These are phyloP conservation scores for Zele albiditarsus DNA, from an alignment of 2,888 invertebrate species.

Conservation along the genomic window DNA sequence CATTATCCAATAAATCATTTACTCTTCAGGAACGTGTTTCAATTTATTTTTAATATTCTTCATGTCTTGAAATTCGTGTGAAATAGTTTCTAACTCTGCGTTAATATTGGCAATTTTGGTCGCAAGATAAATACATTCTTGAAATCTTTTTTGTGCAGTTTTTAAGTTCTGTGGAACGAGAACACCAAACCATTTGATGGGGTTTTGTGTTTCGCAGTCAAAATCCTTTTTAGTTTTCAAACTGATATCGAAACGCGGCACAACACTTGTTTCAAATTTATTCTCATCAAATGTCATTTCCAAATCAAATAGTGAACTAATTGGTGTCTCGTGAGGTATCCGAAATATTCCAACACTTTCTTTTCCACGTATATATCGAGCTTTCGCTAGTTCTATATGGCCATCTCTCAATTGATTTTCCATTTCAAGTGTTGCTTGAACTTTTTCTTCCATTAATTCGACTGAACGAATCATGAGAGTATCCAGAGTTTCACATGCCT, in stretches of 20 bases:
- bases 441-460: conserved; percentile 83
- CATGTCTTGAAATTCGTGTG: conserved; percentile 65
- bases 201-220: conserved; percentile 75
- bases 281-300: conserved; percentile 59
- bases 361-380: conserved; percentile 86
- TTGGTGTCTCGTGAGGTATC: conserved; percentile 77
- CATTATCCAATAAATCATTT: not conserved
- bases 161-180: conserved; percentile 87
- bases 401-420: conserved; percentile 82
- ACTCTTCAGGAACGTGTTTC: conserved; percentile 26
- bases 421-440: conserved; percentile 79
- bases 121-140: conserved; percentile 79
- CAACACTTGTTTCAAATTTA: conserved; percentile 46
- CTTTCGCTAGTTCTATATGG: conserved; percentile 83
- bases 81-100: conserved; percentile 74
- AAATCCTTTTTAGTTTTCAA: conserved; percentile 65
- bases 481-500: conserved; percentile 79
- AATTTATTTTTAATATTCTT: conserved; percentile 53
- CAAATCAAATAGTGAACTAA: conserved; percentile 66
- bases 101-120: conserved; percentile 83
- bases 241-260: conserved; percentile 64
- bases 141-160: conserved; percentile 83
- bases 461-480: conserved; percentile 80
- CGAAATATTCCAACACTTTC: conserved; percentile 81
- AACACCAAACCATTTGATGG: conserved; percentile 90